Base-by-base conservation (phyloP, 2,113 vertebrate species). In the Eurystomus gularis region DNA sequence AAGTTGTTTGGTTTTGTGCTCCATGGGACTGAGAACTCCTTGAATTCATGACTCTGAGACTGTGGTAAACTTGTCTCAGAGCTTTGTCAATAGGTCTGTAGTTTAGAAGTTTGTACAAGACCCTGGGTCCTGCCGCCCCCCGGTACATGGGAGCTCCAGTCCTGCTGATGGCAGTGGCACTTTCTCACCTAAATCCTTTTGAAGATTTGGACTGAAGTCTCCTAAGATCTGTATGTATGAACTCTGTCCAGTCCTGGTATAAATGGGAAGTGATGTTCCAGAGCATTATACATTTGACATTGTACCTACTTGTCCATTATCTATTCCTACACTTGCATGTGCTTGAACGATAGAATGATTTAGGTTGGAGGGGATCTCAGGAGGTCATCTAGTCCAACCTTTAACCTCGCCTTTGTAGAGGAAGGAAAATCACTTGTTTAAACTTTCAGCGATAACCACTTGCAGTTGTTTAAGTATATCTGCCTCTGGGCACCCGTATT, bases 391-490 rank as follows among this genome's bases (percentile, higher is more conserved):
- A 40, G 11, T 51, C 87, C 95, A 93, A 57, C 89, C 83, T 93
- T 95, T 94, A 96, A 87, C 86, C 73, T 94, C 54, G 8, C 79
- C 88, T 54, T 51, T 42, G 70, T 54, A 75, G 70, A 84, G 91
- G 93, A 95, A 94, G 81, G 91, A 84, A 94, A 97, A 89, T 94
- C 88, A 72, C 83, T 94, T 49, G 44, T 85, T 95, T 94, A 87
- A 94, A 82, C 81, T 89, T 93, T 17, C 44, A 70, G 62, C 17
- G 2, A 79, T 92, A 96, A 94, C 92, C 88, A 70, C 81, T 94
- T 94, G 92, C 88, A 94, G 86, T 96, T 94, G 90, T 93, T 94
- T 76, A 46, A 51, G 52, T 89, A 29, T 33, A 6, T 54, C 16
- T 90, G 93, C 73, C 94, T 86, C 71, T 91, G 66, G 91, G 92